A percentile compares a stretch with the other conserved stretches of the same genome.
Evolutionary conservation across 2,797 vertebrate species (phyloP).

Genomic region (Brachyrhaphis roseni): DNA sequence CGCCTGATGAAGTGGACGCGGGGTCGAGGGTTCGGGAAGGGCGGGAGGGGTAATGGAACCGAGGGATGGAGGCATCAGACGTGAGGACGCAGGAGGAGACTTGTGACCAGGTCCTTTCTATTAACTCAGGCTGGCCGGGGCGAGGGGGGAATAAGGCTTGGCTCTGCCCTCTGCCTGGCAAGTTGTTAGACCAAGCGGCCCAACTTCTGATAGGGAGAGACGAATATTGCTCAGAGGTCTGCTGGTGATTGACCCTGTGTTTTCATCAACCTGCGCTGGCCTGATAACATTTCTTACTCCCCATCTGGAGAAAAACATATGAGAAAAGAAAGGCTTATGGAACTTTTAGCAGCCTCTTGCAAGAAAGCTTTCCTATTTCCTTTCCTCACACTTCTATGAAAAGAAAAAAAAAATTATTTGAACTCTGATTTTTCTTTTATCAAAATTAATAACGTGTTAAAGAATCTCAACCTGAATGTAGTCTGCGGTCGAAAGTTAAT

Average conservation of each 20-base stretch:
- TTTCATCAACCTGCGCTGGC: slow-evolving; percentile 73
- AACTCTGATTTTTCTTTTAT: slow-evolving; percentile 31
- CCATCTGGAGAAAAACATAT: slow-evolving; percentile 46
- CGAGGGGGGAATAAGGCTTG: slow-evolving; percentile 51
- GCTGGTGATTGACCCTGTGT: slow-evolving; percentile 74
- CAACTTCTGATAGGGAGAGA: slow-evolving; percentile 56
- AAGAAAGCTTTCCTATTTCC: slow-evolving; percentile 41
- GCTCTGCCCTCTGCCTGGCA: slow-evolving; percentile 53
- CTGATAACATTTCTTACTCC: slow-evolving; percentile 68
- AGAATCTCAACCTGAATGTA: slow-evolving; percentile 29
- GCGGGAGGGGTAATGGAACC: slow-evolving; percentile 73
- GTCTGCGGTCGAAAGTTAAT: slow-evolving; percentile 38
- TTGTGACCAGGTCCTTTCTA: slow-evolving; percentile 80
- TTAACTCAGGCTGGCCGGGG: slow-evolving; percentile 74
- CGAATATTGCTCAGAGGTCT: slow-evolving; percentile 67
- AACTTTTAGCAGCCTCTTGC: slow-evolving; percentile 31
- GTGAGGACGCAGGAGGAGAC: slow-evolving; percentile 53
- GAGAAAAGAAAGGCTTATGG: slow-evolving; percentile 41
- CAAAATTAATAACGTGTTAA: slow-evolving; percentile 33
- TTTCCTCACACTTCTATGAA: slow-evolving; percentile 10
- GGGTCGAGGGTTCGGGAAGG: slow-evolving; percentile 46
- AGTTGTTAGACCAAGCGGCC: slow-evolving; percentile 57
- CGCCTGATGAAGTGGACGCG: slow-evolving; percentile 70
- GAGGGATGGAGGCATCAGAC: slow-evolving; percentile 63
- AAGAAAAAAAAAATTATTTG: slow-evolving; percentile 28